Base-by-base conservation (phyloP, 2,888 invertebrate species). In the Entomobrya multifasciata region DNA sequence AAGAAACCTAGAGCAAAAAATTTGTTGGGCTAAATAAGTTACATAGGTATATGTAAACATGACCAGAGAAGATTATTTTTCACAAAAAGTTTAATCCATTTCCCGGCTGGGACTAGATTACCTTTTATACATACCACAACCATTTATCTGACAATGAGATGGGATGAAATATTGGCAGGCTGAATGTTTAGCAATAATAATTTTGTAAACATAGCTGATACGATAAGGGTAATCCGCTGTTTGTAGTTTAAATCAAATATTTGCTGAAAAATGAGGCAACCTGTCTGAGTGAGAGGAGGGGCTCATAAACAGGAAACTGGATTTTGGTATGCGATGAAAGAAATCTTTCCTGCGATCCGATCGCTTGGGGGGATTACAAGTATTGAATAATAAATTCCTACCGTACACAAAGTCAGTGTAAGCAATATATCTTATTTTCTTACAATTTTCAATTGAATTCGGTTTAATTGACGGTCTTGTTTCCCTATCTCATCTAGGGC, bases 211-310 rank as follows among this genome's bases (percentile, higher is more conserved):
- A 17, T 52, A n/a, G 20, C 55, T 55, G 52, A 55, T 52, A 36
- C 5, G 8, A 36, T 6, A 30, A 17, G 27, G 52, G 36, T n/a
- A 47, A 70, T 47, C 13, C n/a, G 36, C n/a, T 22, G 30, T 49
- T 49, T 27, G 25, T n/a, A n/a, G 57, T 57, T 55, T 30, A 74
- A 74, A 74, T 74, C 74, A 74, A 74, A 74, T 74, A 74, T 74
- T 74, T 74, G 74, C 36, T 55, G 74, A 20, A 47, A 44, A 27
- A 70, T 25, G 70, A 25, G 25, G 47, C 47, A 47, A 70, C 70
- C 47, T 70, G 22, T 70, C 15, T 70, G 41, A 47, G 44, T 70
- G 25, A 70, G 47, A 55, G 2, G n/a, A 36, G 67, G n/a, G 41
- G 20, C 41, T 13, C 67, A 47, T 49, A 25, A 1, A 65, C 10